Conservation (phyloP, 2,797 vertebrate species). For the Dendrocincla tyrannina region DNA sequence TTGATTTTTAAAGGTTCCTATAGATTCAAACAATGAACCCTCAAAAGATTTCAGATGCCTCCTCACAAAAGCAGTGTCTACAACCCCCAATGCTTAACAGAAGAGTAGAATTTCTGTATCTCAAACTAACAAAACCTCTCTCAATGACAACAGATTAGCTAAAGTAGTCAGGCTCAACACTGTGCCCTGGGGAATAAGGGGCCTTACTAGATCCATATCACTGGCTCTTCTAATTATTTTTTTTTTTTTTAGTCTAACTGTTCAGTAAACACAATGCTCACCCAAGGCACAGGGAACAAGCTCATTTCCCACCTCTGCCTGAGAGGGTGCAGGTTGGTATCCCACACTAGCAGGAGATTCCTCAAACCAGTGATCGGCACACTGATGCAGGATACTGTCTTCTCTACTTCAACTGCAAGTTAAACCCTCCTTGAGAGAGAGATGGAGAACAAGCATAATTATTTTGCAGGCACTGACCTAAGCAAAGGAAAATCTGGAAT, state of each 20-base stretch:
- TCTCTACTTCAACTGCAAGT: background rate
- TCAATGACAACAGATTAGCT: background rate
- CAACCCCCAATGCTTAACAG: background rate
- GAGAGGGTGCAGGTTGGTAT: background rate
- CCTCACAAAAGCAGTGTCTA: background rate
- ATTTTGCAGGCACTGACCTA: background rate
- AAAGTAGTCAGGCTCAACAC: accelerated
- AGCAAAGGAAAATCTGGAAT: background rate
- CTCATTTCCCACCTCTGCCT: background rate
- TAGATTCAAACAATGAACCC: background rate
- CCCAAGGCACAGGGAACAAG: background rate
- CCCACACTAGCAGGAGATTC: background rate
- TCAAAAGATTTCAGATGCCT: background rate
- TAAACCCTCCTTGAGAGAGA: background rate
- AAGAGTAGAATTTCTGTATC: background rate
- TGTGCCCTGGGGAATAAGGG: background rate
- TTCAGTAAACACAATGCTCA: background rate
- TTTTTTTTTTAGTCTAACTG: background rate
- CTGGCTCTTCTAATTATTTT: background rate
- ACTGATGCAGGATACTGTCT: background rate
- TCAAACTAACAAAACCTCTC: background rate
- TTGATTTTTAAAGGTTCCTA: background rate
- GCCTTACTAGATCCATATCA: background rate
- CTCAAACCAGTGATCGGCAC: background rate
- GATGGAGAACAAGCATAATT: background rate